These are phyloP conservation scores for Agapostemon virescens DNA, from an alignment of 2,888 invertebrate species.

Conservation along the genomic window DNA sequence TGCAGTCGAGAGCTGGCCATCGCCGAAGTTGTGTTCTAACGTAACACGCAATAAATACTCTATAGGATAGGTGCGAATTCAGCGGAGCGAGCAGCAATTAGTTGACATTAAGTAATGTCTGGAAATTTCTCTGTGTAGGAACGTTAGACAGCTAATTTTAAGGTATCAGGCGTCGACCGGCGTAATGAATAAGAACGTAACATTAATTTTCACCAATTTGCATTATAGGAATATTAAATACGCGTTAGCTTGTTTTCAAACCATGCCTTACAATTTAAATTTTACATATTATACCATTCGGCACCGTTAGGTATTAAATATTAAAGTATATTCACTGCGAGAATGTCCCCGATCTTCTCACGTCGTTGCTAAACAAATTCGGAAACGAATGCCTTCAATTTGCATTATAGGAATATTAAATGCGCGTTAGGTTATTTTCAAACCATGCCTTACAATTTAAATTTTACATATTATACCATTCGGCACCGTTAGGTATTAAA, in stretches of 20 bases:
- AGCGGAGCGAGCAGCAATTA: slow-evolving; percentile 47
- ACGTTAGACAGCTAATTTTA: slow-evolving; percentile 4
- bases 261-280: neutral
- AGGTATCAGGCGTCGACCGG: slow-evolving; percentile 9
- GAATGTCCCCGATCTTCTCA: neutral
- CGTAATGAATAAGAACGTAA: slow-evolving; percentile 7
- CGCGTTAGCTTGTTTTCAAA: neutral
- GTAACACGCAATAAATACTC: slow-evolving; percentile 46
- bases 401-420: slow-evolving; percentile 10
- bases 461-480: neutral
- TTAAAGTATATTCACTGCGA: neutral
- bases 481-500: neutral
- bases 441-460: neutral
- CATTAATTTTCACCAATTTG: slow-evolving; percentile 2
- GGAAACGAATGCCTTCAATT: neutral
- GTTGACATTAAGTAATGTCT: slow-evolving; percentile 48
- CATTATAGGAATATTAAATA: slow-evolving; percentile 4
- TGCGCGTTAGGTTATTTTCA: neutral
- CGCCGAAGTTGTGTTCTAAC: slow-evolving; percentile 43
- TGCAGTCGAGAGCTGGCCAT: slow-evolving; percentile 16
- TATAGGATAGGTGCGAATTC: slow-evolving; percentile 38
- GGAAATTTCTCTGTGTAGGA: slow-evolving; percentile 12
- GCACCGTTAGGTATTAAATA: neutral
- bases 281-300: neutral
- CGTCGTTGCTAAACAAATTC: neutral